Evolutionary conservation across 2,113 vertebrate genomes (phyloP), one percentile per base, ranked within the genome.

Genomic region (Eurystomus gularis): DNA sequence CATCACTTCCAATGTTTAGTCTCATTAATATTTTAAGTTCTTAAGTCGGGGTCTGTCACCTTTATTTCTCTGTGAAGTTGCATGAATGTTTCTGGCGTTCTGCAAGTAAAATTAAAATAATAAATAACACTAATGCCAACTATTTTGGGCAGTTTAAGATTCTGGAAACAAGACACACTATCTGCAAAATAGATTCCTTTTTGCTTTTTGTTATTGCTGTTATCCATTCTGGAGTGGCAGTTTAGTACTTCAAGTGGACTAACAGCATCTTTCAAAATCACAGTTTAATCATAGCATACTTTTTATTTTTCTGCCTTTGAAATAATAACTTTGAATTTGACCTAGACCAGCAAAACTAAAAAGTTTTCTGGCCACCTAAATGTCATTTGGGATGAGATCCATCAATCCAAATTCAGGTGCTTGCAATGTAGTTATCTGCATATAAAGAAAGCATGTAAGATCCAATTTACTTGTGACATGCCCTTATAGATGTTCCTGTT

Each of bases 41-140:
- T 60, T 42, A 71, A 82, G 35, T 79, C 31, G 84, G 39, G 26
- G 4, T 52, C 64, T 88, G 42, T 84, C 49, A 70, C 49, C 35
- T 84, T 90, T 90, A 65, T 90, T 68, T 86, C 39, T 88, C 44
- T 64, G 6, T 76, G 44, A 86, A 88, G 37, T 62, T 76, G 14
- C 11, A 29, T 19, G 31, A 73, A 69, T 5, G 23, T 77, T 93
- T 64, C 24, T 52, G 55, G 28, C 6, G 6, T 18, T 65, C 28
- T 84, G 44, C 51, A 91, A 68, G 37, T 52, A 97, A 70, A 86
- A 96, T 79, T 71, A 88, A 83, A 94, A 91, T 91, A 93, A 90
- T 73, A 94, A 96, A 76, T 61, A 92, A 86, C 39, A 66, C n/a
- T 92, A 93, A 93, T 90, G 94, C 35, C 29, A 19, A 42, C 40